These are phyloP conservation scores for Ernsta delagoae DNA, from an alignment of 2,888 invertebrate genomes.

Conservation along the genomic window DNA sequence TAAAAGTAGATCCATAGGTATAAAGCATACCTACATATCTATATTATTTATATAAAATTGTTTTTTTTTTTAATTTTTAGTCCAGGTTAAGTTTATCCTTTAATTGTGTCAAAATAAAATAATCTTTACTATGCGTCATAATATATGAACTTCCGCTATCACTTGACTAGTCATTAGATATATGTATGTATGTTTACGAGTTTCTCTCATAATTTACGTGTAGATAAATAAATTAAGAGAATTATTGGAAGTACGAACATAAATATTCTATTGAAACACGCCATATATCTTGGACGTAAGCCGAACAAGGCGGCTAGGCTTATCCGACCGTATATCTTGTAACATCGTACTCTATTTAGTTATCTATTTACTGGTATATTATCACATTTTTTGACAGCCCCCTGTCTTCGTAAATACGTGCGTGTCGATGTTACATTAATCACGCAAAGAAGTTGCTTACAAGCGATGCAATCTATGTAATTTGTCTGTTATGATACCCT, in stretches of 20 bases:
- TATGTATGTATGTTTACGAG: too few species aligned
- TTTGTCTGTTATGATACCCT: constrained; percentile 13
- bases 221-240: constrained; percentile 11
- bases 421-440: constrained; percentile 66
- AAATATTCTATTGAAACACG: constrained; percentile 46
- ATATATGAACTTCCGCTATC: too few species aligned
- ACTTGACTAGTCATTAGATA: too few species aligned
- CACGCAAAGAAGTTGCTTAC: constrained; percentile 47
- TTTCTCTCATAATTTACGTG: not conserved
- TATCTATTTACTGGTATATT: constrained; percentile 52
- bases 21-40: too few species aligned
- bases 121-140: too few species aligned
- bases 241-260: constrained; percentile 39
- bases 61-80: too few species aligned
- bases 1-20: too few species aligned
- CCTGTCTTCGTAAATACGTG: constrained; percentile 42
- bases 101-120: too few species aligned
- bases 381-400: constrained; percentile 59
- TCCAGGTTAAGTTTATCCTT: too few species aligned
- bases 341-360: constrained; percentile 42
- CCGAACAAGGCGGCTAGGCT: constrained; percentile 62
- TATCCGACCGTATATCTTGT: constrained; percentile 65
- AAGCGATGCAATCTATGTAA: constrained; percentile 27
- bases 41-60: too few species aligned
- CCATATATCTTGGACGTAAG: constrained; percentile 46